These are phyloP conservation scores for Archivesica marissinica DNA, from an alignment of 1,140 invertebrate genomes.

Conservation along the genomic window DNA sequence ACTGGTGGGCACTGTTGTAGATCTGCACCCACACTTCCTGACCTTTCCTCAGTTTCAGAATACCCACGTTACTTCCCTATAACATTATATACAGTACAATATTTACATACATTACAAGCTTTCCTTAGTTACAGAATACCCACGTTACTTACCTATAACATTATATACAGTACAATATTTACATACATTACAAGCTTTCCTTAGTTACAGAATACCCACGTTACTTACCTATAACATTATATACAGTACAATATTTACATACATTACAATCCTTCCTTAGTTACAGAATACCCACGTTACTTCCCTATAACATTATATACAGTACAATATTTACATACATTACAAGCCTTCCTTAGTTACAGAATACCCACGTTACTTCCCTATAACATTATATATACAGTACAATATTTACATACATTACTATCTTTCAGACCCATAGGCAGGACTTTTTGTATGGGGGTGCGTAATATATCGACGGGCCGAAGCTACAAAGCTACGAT, in stretches of 20 bases:
- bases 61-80: constrained; percentile 25
- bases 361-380: no score
- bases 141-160: neutral
- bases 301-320: no score
- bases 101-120: neutral
- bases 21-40: constrained; percentile 14
- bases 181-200: neutral
- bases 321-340: no score
- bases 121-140: neutral
- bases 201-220: neutral
- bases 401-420: no score
- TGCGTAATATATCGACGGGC: no score
- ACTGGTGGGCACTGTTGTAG: constrained; percentile 7
- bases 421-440: no score
- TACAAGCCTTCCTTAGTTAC: no score
- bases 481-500: no score
- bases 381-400: no score
- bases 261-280: no score
- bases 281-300: no score
- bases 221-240: neutral
- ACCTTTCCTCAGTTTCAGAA: constrained; percentile 6
- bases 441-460: no score
- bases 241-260: neutral
- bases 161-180: neutral
- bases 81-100: neutral